Conservation (phyloP, 2,888 invertebrate species). For the Troides aeacus region DNA sequence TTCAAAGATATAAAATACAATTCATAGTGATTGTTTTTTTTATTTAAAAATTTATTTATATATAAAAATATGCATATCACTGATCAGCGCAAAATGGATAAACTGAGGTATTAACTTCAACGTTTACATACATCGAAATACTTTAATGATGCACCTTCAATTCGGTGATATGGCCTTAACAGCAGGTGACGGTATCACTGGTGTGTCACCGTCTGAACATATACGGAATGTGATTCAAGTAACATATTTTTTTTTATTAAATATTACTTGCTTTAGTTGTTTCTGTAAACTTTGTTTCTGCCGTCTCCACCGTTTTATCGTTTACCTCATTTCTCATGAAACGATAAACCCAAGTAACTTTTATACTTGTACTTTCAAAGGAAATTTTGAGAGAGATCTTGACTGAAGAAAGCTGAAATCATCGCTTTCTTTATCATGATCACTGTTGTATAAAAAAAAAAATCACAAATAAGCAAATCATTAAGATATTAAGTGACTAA, state of each 20-base stretch:
- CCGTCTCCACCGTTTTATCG: background rate
- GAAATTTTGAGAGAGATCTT: background rate
- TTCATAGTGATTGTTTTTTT: too few relatives aligned
- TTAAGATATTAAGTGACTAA: slow-evolving; percentile 12
- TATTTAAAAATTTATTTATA: too few relatives aligned
- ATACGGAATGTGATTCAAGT: background rate
- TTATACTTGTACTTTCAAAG: background rate
- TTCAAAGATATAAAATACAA: too few relatives aligned
- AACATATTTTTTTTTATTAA: background rate
- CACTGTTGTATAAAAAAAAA: background rate
- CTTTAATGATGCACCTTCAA: background rate
- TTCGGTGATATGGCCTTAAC: background rate
- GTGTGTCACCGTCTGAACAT: background rate
- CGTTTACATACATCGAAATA: background rate
- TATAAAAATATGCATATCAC: too few relatives aligned
- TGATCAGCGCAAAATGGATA: background rate
- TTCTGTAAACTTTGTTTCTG: background rate
- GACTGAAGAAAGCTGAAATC: background rate
- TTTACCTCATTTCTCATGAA: background rate
- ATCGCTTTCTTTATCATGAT: background rate
- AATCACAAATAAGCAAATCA: slow-evolving; percentile 4
- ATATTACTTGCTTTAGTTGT: background rate
- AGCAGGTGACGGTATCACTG: background rate
- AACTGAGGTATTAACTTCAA: background rate
- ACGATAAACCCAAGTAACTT: background rate